Evolutionary conservation across 2,797 vertebrate species (phyloP).

Genomic region (Threskiornis aethiopicus): DNA sequence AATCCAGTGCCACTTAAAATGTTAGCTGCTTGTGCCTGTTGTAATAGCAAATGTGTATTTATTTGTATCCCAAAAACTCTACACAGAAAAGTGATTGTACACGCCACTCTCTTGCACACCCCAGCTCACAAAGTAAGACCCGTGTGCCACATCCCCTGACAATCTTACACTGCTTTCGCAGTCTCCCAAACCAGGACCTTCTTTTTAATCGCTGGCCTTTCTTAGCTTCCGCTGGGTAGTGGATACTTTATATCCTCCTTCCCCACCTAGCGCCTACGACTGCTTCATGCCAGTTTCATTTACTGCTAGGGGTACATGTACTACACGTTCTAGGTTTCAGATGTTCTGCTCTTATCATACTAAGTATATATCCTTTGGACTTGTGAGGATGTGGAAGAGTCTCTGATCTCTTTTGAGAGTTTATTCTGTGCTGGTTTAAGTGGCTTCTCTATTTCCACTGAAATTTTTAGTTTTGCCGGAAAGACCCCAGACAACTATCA

Average conservation of each 20-base stretch:
- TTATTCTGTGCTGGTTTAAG: background rate
- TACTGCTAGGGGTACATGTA: background rate
- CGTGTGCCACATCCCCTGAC: background rate
- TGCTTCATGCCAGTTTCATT: background rate
- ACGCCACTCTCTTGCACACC: background rate
- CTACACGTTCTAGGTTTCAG: background rate
- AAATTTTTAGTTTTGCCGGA: background rate
- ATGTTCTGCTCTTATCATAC: background rate
- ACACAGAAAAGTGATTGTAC: background rate
- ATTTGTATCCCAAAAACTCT: background rate
- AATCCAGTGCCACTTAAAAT: background rate
- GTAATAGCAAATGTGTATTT: background rate
- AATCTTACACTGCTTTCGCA: background rate
- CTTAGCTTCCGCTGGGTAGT: fast-evolving
- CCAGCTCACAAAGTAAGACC: background rate
- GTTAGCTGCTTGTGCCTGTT: background rate
- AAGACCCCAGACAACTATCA: background rate
- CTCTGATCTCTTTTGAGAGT: background rate
- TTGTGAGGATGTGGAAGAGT: background rate
- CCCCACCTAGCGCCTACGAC: background rate
- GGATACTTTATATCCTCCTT: background rate
- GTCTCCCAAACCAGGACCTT: background rate
- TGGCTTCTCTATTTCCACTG: background rate
- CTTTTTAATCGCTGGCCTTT: background rate
- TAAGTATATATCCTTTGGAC: background rate